These are phyloP conservation scores for Mus spicilegus DNA, from an alignment of 2,113 vertebrate genomes.

Conservation along the genomic window DNA sequence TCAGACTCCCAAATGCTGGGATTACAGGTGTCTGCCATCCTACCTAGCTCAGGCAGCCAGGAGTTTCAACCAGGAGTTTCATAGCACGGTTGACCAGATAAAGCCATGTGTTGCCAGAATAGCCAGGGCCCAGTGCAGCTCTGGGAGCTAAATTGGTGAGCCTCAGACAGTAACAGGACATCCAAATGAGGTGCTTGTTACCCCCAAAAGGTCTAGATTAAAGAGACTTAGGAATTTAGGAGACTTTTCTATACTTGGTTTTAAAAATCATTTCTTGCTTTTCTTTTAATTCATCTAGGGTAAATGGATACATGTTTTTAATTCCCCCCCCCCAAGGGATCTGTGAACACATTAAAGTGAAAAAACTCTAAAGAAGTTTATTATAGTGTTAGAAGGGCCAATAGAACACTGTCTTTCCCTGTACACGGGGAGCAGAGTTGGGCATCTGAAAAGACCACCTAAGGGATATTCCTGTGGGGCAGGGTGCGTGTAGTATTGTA, in stretches of 20 bases:
- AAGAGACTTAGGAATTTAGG: not conserved
- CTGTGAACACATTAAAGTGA: not conserved
- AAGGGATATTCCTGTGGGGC: conserved; percentile 28
- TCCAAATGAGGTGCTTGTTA: not conserved
- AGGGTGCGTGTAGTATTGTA: not conserved
- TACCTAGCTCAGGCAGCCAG: not conserved
- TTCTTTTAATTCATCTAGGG: not conserved
- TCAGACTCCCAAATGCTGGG: not conserved
- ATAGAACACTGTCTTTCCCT: not conserved
- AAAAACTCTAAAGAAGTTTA: not conserved
- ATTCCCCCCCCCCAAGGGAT: conserved; percentile 11
- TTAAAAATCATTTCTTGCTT: conserved; percentile 17
- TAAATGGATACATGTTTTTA: not conserved
- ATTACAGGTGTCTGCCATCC: not conserved
- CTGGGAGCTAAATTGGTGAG: not conserved
- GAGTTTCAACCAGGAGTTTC: conserved; percentile 1
- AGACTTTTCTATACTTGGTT: conserved; percentile 11
- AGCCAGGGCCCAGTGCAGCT: not conserved
- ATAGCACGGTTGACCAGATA: not conserved
- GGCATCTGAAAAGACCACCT: not conserved
- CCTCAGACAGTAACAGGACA: not conserved
- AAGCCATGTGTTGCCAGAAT: not conserved
- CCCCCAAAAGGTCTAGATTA: conserved; percentile 33
- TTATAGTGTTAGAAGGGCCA: not conserved
- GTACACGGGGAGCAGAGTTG: not conserved